Base-by-base conservation (phyloP, 1,140 invertebrate genomes). In the Danaus melanippus region DNA sequence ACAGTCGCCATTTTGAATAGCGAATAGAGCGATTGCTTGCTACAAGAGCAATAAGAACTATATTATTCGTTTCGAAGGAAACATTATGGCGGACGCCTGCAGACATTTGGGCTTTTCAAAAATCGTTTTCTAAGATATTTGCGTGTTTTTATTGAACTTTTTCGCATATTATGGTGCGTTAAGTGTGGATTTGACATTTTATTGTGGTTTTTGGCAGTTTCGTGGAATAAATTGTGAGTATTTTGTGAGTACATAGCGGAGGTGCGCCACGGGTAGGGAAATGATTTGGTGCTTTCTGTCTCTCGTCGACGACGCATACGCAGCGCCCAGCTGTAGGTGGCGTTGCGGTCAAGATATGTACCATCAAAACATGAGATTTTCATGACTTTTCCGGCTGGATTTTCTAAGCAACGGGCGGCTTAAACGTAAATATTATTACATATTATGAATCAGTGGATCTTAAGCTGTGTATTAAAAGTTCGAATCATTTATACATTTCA, bases 1-100 rank as follows among this genome's bases (percentile, higher is more conserved):
- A 84, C 79, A 66, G 84, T 80, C 86, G 86, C 86, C 86, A 88
- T 88, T 86, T 88, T 88, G 86, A 87, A 88, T 88, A 88, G 86
- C 84, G 86, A 88, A 86, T 87, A 87, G 86, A 88, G 79, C 73
- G 81, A 83, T 74, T 67, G 71, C 71, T 81, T 79, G 81, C 74
- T 79, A 77, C 80, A 81, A 84, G 78, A 85, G 84, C 80, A 85
- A 85, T 84, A 84, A 85, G 84, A 87, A 87, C 84, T 85, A 87
- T 86, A 87, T 84, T 85, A 84, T 84, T 86, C 84, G 84, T 85
- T 86, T 82, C 82, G 82, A 86, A 88, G 86, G 86, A 88, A 88
- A 87, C 86, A 88, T 86, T 81, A 88, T 88, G 86, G 86, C 84
- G 81, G 84, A 84, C 80, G 84, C 81, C 84, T 87, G 86, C 79